phyloP scores from a whole-genome alignment of 2,113 vertebrate genomes.

The Equus quagga region DNA sequence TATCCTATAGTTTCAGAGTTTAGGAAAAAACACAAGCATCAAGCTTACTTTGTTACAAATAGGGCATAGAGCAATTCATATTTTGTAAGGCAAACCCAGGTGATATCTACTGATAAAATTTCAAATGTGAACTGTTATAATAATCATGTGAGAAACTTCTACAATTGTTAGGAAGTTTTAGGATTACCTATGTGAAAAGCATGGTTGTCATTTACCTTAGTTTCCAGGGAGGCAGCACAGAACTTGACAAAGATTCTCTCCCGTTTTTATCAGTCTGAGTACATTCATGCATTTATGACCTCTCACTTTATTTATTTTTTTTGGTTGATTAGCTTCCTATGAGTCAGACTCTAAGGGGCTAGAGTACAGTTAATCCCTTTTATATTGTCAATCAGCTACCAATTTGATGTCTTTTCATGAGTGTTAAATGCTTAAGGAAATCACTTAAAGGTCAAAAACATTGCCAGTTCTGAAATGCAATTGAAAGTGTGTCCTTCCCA shows the following conservation, averaged over 20 bases:
- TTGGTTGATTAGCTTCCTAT: conserved; percentile 12
- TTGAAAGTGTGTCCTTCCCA: not conserved
- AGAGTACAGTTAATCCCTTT: conserved; percentile 47
- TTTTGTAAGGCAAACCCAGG: not conserved
- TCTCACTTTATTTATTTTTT: not conserved
- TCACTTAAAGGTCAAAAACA: conserved; percentile 61
- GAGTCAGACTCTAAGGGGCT: not conserved
- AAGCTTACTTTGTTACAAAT: conserved; percentile 29
- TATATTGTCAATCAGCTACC: conserved; percentile 49
- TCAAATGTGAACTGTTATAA: conserved; percentile 2
- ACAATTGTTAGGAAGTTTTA: not conserved
- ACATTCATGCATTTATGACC: not conserved
- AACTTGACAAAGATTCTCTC: not conserved
- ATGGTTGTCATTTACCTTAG: not conserved
- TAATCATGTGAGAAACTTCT: not conserved
- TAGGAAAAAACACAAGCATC: not conserved
- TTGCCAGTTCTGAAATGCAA: not conserved
- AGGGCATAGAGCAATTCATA: not conserved
- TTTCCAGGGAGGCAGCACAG: not conserved
- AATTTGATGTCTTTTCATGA: conserved; percentile 7
- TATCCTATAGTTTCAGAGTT: not conserved
- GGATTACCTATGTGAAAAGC: not conserved
- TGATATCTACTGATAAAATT: not conserved
- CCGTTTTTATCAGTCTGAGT: not conserved
- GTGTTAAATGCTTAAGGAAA: conserved; percentile 54